Conservation (phyloP, 2,888 invertebrate species). For the Sphaerophoria rueppellii region DNA sequence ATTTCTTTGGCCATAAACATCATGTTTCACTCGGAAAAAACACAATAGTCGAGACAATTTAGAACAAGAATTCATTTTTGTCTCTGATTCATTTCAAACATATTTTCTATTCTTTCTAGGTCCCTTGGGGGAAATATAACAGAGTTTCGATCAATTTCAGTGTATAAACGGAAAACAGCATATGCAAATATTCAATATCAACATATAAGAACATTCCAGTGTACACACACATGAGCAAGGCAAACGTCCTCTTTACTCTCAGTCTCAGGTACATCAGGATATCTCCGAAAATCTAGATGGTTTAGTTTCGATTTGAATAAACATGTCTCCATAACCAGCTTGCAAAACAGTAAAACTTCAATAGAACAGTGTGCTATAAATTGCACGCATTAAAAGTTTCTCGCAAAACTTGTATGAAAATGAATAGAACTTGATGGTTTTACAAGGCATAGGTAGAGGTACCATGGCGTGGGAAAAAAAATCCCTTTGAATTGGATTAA, state of each 20-base stretch:
- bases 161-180: constrained; percentile 33
- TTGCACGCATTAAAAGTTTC: no score
- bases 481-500: not conserved
- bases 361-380: not conserved
- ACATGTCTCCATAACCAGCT: constrained; percentile 19
- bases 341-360: not conserved
- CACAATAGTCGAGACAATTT: constrained; percentile 34
- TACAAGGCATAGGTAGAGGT: no score
- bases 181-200: constrained; percentile 19
- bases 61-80: constrained; percentile 23
- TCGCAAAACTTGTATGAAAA: no score
- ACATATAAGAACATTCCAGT: not conserved
- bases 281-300: constrained; percentile 25
- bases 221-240: not conserved
- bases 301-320: constrained; percentile 33
- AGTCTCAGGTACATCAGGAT: constrained; percentile 1
- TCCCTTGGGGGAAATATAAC: not conserved
- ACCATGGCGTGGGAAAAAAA: no score
- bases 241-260: no score
- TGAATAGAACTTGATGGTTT: no score
- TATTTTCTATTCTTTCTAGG: constrained; percentile 3
- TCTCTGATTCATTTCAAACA: not conserved
- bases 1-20: not conserved
- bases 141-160: constrained; percentile 34
- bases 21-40: constrained; percentile 14